Evolutionary conservation across 1,140 invertebrate species (phyloP), one percentile per base, ranked within the genome.

Genomic region (Eriocheir sinensis): DNA sequence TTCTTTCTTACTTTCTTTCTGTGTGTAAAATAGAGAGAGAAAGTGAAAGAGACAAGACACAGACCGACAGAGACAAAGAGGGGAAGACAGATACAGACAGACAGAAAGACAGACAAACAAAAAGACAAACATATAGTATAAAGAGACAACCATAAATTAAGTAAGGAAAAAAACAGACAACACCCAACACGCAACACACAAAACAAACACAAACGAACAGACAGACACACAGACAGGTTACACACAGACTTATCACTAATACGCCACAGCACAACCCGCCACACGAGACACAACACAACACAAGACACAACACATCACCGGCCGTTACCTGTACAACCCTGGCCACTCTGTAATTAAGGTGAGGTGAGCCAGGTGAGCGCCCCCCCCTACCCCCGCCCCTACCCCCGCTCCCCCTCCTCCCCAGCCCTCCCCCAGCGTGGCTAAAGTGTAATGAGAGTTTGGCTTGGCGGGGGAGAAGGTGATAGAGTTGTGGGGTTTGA

Each of bases 21-120:
- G 21, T 21, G 6, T 21, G 12, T n/a, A 72, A n/a, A 4, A 12
- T n/a, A 8, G 60, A 72, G 60, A 72, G 60, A 12, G 60, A 72
- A n/a, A 72, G 60, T n/a, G 60, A 72, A 8, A n/a, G 60, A 72
- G 60, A 72, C 60, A n/a, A n/a, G 60, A n/a, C 60, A 72, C n/a
- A n/a, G n/a, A n/a, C n/a, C n/a, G n/a, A n/a, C n/a, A n/a, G n/a
- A n/a, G n/a, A n/a, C n/a, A n/a, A n/a, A n/a, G n/a, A n/a, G n/a
- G n/a, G n/a, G n/a, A n/a, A n/a, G n/a, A n/a, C n/a, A n/a, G n/a
- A n/a, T n/a, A n/a, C n/a, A n/a, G n/a, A n/a, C n/a, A n/a, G n/a
- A n/a, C n/a, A n/a, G n/a, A n/a, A n/a, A n/a, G n/a, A n/a, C n/a
- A n/a, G n/a, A n/a, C n/a, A n/a, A n/a, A n/a, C n/a, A n/a, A n/a